phyloP scores from a whole-genome alignment of 2,888 invertebrate species.

The Pammene aurita region DNA sequence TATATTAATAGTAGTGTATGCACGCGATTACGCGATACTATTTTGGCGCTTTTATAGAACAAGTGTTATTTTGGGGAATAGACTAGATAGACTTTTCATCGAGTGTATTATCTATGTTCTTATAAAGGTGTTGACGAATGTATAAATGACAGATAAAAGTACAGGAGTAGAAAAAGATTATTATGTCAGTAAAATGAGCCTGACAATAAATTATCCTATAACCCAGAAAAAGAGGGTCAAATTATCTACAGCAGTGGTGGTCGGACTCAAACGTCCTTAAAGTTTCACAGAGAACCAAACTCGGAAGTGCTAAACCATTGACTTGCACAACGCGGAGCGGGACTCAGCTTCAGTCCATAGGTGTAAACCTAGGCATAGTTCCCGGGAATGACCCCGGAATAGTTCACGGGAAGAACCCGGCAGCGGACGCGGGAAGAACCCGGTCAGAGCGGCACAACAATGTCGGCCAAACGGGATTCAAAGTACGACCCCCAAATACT shows the following conservation, averaged over 20 bases:
- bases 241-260: conserved; percentile 27
- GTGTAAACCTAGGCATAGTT: background rate
- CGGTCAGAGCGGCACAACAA: background rate
- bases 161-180: too few species aligned
- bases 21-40: too few species aligned
- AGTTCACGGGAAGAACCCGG: background rate
- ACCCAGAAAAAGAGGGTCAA: conserved; percentile 32
- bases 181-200: too few species aligned
- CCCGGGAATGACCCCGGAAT: background rate
- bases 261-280: conserved; percentile 1
- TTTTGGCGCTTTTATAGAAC: too few species aligned
- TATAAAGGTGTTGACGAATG: too few species aligned
- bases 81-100: too few species aligned
- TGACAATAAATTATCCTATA: background rate
- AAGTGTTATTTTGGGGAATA: too few species aligned
- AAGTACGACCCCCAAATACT: conserved; percentile 22
- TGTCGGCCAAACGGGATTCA: conserved; percentile 19
- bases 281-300: background rate
- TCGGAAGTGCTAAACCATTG: conserved; percentile 2
- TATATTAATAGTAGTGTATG: too few species aligned
- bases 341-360: background rate
- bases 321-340: conserved; percentile 13
- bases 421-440: background rate
- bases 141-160: too few species aligned
- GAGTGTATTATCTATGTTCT: too few species aligned